Conservation (phyloP, 2,113 vertebrate genomes). For the Xyliphius kryptos region DNA sequence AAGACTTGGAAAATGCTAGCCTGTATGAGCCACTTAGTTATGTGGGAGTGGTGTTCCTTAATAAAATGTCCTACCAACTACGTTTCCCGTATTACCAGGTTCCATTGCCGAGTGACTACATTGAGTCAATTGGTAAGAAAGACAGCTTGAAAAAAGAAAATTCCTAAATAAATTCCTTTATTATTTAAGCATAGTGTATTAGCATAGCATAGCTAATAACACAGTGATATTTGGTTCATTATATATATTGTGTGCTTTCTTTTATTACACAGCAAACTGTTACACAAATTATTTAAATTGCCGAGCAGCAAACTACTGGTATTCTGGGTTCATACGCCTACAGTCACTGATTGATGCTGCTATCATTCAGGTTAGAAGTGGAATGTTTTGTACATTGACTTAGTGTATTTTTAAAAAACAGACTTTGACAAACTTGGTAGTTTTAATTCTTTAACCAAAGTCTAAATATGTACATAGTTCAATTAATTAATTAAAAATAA, state of each 20-base stretch:
- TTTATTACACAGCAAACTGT: constrained; percentile 56
- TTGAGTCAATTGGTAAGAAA: constrained; percentile 65
- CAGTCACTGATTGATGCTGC: constrained; percentile 84
- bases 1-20: constrained; percentile 63
- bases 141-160: too few species aligned
- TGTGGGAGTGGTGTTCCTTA: constrained; percentile 73
- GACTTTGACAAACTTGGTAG: too few species aligned
- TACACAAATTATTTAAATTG: constrained; percentile 60
- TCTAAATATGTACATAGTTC: too few species aligned
- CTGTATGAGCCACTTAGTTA: constrained; percentile 37
- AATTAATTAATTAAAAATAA: background rate
- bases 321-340: constrained; percentile 79
- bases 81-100: constrained; percentile 57
- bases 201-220: too few species aligned
- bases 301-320: constrained; percentile 80
- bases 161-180: too few species aligned
- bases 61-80: constrained; percentile 72
- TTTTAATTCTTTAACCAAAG: too few species aligned
- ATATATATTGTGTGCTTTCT: background rate
- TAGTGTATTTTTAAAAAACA: too few species aligned
- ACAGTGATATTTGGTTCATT: too few species aligned
- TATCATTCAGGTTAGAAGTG: constrained; percentile 89
- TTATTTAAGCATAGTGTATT: too few species aligned
- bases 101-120: constrained; percentile 56
- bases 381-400: too few species aligned